Evolutionary conservation across 2,888 invertebrate genomes (phyloP).

Genomic region (Erebia aethiops): DNA sequence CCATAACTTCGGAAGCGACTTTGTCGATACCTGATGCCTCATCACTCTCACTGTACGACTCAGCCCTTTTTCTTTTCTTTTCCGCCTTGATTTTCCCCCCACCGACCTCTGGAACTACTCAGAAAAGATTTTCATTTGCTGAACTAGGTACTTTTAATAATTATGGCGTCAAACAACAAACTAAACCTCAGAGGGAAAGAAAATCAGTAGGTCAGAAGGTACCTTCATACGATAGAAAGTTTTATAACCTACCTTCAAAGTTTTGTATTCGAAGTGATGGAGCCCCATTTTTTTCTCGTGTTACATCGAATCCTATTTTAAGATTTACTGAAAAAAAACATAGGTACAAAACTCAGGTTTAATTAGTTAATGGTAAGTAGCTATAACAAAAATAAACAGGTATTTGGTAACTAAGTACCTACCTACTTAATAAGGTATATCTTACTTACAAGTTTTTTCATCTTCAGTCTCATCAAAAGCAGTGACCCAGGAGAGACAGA

Average conservation of each 20-base stretch:
- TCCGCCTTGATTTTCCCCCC: conserved; percentile 25
- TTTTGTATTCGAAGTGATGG: conserved; percentile 57
- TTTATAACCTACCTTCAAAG: conserved; percentile 54
- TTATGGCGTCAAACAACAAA: not conserved
- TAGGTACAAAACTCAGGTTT: no score
- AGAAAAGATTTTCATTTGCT: conserved; percentile 8
- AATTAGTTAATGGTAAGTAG: no score
- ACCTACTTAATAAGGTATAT: not conserved
- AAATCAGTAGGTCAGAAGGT: not conserved
- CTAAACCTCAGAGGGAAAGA: not conserved
- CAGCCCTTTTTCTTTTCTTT: conserved; percentile 30
- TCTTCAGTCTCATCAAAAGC: conserved; percentile 46
- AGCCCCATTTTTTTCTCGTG: conserved; percentile 54
- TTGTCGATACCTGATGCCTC: conserved; percentile 35
- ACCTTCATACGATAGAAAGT: not conserved
- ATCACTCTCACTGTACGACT: conserved; percentile 41
- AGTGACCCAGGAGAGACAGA: conserved; percentile 43
- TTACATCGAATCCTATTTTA: conserved; percentile 66
- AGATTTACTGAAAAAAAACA: conserved; percentile 59
- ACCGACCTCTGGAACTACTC: conserved; percentile 5
- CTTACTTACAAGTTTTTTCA: conserved; percentile 52
- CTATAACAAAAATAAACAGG: no score
- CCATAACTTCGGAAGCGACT: conserved; percentile 40
- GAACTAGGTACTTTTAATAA: no score
- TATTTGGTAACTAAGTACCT: not conserved